These are phyloP conservation scores for Cephalotes varians DNA, from an alignment of 2,888 invertebrate genomes.

Conservation along the genomic window DNA sequence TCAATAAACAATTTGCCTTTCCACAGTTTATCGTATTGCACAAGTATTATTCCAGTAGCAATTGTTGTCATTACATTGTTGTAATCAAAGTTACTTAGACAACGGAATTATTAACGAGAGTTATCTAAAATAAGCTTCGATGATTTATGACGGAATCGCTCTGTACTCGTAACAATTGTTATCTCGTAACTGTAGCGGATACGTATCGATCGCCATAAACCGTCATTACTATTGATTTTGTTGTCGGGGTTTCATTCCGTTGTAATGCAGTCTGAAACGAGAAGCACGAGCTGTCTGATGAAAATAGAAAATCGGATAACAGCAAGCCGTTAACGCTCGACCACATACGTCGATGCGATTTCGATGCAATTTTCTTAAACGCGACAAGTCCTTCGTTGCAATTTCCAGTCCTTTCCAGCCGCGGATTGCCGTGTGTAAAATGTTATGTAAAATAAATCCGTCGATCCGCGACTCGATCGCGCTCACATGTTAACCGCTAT, in stretches of 20 bases:
- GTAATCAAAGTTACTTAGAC: constrained; percentile 17
- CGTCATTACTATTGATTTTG: constrained; percentile 34
- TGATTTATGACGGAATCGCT: constrained; percentile 1
- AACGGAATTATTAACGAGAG: constrained; percentile 17
- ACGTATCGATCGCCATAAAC: constrained; percentile 1
- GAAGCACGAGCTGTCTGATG: background rate
- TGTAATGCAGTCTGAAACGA: constrained; percentile 7
- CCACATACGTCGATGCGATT: constrained; percentile 29
- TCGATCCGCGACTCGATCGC: constrained; percentile 33
- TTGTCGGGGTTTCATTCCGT: constrained; percentile 22
- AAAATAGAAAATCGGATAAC: constrained; percentile 19
- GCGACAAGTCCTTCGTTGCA: background rate
- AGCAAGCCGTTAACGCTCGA: background rate
- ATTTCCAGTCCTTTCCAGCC: constrained; percentile 15
- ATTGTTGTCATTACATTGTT: background rate
- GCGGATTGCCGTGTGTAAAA: background rate
- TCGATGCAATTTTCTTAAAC: constrained; percentile 20
- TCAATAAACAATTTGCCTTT: background rate
- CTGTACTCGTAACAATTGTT: constrained; percentile 7
- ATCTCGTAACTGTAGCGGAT: constrained; percentile 8
- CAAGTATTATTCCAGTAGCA: background rate
- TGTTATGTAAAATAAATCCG: background rate
- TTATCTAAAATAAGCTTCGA: background rate
- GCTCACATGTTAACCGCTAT: constrained; percentile 32
- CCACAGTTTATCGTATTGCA: background rate